phyloP scores from a whole-genome alignment of 1,140 invertebrate species.

The Apocrypta bakeri region DNA sequence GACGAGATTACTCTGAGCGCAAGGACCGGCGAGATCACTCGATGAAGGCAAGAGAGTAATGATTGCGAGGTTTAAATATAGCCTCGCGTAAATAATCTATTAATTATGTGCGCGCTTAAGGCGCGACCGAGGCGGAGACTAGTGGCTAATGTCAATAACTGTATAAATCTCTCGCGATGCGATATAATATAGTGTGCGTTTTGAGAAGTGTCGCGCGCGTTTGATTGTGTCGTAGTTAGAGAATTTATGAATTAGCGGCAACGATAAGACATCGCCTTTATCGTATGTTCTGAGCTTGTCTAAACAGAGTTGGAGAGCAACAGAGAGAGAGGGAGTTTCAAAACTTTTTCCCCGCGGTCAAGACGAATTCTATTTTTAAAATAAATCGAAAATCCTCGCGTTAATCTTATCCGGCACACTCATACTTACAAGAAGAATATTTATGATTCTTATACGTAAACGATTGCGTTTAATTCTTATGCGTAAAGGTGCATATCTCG shows the following conservation, averaged over 20 bases:
- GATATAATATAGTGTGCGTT: neutral
- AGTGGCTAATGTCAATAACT: conserved; percentile 30
- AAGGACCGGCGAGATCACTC: neutral
- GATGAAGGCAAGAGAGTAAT: neutral
- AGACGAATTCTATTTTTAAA: too few species aligned
- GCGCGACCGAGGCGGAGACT: neutral
- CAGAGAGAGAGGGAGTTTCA: too few species aligned
- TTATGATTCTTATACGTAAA: too few species aligned
- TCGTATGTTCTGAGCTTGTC: neutral
- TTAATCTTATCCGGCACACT: too few species aligned
- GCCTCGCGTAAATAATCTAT: conserved; percentile 33
- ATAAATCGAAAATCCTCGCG: too few species aligned
- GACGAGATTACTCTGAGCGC: neutral
- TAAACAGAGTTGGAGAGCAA: too few species aligned
- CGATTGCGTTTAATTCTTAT: too few species aligned
- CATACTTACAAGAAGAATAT: too few species aligned
- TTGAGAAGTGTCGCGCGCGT: neutral
- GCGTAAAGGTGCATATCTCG: too few species aligned
- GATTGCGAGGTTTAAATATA: conserved; percentile 41
- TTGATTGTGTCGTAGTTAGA: neutral
- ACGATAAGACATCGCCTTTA: neutral
- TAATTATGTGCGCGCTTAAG: conserved; percentile 2
- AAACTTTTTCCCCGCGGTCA: too few species aligned
- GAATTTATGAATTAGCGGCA: neutral
- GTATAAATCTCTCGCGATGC: neutral